Base-by-base conservation (phyloP, 2,888 invertebrate species). In the Euphydryas editha region DNA sequence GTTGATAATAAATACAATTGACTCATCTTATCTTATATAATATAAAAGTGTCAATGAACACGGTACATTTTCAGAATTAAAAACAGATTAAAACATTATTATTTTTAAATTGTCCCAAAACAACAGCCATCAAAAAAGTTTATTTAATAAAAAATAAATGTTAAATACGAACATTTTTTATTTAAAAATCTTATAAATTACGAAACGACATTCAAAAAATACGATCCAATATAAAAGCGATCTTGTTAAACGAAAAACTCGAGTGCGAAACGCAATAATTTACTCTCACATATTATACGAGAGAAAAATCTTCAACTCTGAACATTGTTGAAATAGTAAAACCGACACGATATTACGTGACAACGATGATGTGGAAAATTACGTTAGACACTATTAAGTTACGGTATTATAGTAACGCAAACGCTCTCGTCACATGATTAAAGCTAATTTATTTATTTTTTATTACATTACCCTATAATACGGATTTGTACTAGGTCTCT, bases 211-310 rank as follows among this genome's bases (percentile, higher is more conserved):
- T 15, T 2, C 7, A 24, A 21, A 44, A 51, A 15, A 30, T 36
- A 13, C 17, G 17, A 54, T 54, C 17, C n/a, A 54, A 54, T 54
- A 36, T 54, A 54, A 30, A 36, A 54, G 36, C 17, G 54, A 54
- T 54, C 30, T 54, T 54, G 54, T 54, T 36, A 36, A 54, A 54
- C 17, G 30, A 18, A 30, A 54, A 54, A 54, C n/a, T 54, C 36
- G 54, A 54, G 36, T 30, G 11, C 36, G 54, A 36, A 54, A 30
- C 54, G 24, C 54, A 54, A 10, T 36, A 30, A 54, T 54, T 36
- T 54, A 54, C 10, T 10, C 7, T 10, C 36, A 17, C 36, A 21
- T 36, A n/a, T 30, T 30, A 54, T 21, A 54, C 36, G 30, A 54
- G 36, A 54, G 30, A 54, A 54, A 36, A 36, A 36, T 54, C 4